A percentile compares a stretch with the other conserved stretches of the same genome.
Conservation (phyloP, 2,113 vertebrate species). For the Opisthocomus hoazin region DNA sequence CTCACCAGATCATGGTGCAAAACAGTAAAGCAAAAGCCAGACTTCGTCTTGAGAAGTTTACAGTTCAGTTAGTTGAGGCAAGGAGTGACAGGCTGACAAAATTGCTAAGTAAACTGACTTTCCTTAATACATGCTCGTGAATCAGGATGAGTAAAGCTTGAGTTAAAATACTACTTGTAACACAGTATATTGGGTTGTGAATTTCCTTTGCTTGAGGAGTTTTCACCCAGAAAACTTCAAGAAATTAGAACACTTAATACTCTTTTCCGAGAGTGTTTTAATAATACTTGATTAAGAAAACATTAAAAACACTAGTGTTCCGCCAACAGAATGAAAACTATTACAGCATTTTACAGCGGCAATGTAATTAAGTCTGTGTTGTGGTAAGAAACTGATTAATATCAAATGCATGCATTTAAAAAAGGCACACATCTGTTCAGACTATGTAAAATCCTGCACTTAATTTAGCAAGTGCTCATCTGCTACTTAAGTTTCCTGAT, state of each 20-base stretch:
- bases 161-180: not conserved
- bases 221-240: not conserved
- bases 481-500: not conserved
- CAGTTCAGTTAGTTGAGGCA: not conserved
- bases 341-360: not conserved
- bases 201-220: not conserved
- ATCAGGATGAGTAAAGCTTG: not conserved
- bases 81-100: not conserved
- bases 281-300: not conserved
- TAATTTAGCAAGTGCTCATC: not conserved
- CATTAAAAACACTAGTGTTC: not conserved
- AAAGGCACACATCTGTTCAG: not conserved
- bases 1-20: not conserved
- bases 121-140: not conserved
- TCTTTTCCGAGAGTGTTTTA: not conserved
- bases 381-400: slow-evolving; percentile 11
- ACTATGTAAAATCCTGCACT: not conserved
- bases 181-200: not conserved
- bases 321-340: not conserved
- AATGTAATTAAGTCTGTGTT: not conserved
- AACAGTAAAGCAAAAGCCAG: not conserved
- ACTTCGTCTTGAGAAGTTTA: not conserved
- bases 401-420: not conserved
- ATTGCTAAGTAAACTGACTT: not conserved
- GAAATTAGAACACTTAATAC: not conserved